Conservation (phyloP, 2,888 invertebrate genomes). For the Eurois occulta region DNA sequence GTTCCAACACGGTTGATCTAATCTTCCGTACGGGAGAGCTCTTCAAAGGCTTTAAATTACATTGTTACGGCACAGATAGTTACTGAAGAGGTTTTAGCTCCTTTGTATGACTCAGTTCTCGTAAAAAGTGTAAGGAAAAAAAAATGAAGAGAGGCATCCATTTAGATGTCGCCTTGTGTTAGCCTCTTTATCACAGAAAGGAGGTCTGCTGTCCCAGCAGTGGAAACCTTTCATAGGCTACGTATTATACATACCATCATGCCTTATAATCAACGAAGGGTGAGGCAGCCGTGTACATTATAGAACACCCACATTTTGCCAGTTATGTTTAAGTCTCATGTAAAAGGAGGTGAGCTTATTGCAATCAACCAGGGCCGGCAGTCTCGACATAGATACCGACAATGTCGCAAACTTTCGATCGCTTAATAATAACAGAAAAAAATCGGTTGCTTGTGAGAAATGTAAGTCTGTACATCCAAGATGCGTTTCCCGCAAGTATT, state of each 20-base stretch:
- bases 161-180: not conserved
- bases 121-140: not conserved
- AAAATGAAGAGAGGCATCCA: not conserved
- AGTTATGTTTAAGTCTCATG: not conserved
- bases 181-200: not conserved
- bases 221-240: not conserved
- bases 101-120: constrained; percentile 4
- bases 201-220: not conserved
- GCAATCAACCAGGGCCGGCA: not conserved
- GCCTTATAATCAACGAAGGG: not conserved
- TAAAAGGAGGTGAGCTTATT: not conserved
- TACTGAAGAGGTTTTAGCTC: constrained; percentile 10
- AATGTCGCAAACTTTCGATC: no score
- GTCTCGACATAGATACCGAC: no score
- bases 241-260: not conserved
- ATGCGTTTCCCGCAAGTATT: no score
- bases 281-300: not conserved
- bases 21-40: constrained; percentile 19
- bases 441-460: no score
- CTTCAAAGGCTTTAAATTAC: constrained; percentile 39
- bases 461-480: no score
- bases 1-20: constrained; percentile 20
- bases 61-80: constrained; percentile 23
- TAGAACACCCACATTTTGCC: not conserved
- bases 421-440: no score